phyloP scores from a whole-genome alignment of 2,888 invertebrate genomes.

The Aspidiotus rigidus region DNA sequence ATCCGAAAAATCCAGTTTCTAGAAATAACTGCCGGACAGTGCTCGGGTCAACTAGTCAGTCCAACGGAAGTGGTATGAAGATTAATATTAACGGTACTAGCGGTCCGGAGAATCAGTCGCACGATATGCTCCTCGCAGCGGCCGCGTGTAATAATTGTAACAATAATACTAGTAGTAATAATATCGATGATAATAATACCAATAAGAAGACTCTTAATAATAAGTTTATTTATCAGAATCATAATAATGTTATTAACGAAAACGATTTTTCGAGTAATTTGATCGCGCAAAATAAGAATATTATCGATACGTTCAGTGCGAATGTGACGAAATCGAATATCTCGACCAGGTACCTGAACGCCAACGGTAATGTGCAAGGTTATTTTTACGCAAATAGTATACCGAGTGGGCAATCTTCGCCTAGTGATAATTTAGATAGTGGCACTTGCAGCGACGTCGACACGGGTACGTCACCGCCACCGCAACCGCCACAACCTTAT shows the following conservation, averaged over 20 bases:
- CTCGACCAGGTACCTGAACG: slow-evolving; percentile 31
- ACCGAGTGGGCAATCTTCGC: slow-evolving; percentile 67
- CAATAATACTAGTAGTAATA: slow-evolving; percentile 27
- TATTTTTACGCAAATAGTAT: slow-evolving; percentile 27
- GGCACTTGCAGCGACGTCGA: slow-evolving; percentile 79
- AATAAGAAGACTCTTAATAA: too few relatives aligned
- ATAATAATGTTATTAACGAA: slow-evolving; percentile 2
- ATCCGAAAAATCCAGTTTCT: slow-evolving; percentile 31
- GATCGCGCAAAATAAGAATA: slow-evolving; percentile 43
- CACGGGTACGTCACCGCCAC: slow-evolving; percentile 56
- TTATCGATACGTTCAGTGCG: slow-evolving; percentile 47
- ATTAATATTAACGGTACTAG: slow-evolving; percentile 29
- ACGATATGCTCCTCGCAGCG: slow-evolving; percentile 43
- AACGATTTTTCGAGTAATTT: slow-evolving; percentile 33
- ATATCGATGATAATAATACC: neutral
- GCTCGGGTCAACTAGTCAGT: slow-evolving; percentile 29
- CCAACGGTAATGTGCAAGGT: slow-evolving; percentile 30
- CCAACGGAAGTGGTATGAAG: slow-evolving; percentile 30
- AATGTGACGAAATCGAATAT: slow-evolving; percentile 30
- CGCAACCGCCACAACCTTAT: slow-evolving; percentile 53
- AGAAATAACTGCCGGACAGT: slow-evolving; percentile 20
- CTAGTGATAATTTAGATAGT: slow-evolving; percentile 72
- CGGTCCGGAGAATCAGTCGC: slow-evolving; percentile 41
- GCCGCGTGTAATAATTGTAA: slow-evolving; percentile 17
- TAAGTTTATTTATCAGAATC: too few relatives aligned